A percentile compares a stretch with the other conserved stretches of the same genome.
Evolutionary conservation across 92 coral and sea anemone genomes (phyloP).

Genomic region (Pocillopora grandis): DNA sequence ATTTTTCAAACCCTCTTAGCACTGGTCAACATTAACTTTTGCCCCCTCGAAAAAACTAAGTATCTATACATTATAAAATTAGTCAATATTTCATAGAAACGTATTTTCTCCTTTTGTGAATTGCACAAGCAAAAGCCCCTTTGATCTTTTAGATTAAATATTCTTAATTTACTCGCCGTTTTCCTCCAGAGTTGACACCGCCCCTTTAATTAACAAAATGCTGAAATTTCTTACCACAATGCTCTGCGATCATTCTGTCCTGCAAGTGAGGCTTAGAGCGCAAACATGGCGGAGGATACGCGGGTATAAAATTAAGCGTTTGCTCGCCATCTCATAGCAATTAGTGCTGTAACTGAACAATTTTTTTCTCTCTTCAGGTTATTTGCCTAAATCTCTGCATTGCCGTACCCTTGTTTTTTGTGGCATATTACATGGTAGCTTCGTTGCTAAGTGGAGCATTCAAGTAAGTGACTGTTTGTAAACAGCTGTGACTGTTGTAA

Average conservation of each 20-base stretch:
- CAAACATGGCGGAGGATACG: conserved; percentile 45
- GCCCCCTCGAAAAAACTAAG: not conserved
- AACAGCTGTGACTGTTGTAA: not conserved
- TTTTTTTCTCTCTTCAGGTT: conserved; percentile 45
- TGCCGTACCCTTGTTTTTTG: conserved; percentile 72
- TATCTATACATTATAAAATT: not conserved
- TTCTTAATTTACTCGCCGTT: not conserved
- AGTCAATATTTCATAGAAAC: no score
- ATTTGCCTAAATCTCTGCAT: conserved; percentile 71
- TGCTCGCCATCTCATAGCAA: not conserved
- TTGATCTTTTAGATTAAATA: not conserved
- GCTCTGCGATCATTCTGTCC: not conserved
- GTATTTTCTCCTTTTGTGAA: no score
- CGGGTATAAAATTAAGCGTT: conserved; percentile 5
- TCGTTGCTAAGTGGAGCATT: conserved; percentile 86
- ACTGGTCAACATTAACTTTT: not conserved
- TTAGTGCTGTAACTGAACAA: no score
- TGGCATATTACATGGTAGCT: conserved; percentile 83
- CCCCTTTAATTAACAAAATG: not conserved
- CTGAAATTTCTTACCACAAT: not conserved
- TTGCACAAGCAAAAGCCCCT: not conserved
- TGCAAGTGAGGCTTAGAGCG: conserved; percentile 13
- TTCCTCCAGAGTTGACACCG: not conserved
- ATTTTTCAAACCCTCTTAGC: not conserved
- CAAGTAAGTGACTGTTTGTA: conserved; percentile 55